These are phyloP conservation scores for Cerceris rybyensis DNA, from an alignment of 2,888 invertebrate genomes.

Conservation along the genomic window DNA sequence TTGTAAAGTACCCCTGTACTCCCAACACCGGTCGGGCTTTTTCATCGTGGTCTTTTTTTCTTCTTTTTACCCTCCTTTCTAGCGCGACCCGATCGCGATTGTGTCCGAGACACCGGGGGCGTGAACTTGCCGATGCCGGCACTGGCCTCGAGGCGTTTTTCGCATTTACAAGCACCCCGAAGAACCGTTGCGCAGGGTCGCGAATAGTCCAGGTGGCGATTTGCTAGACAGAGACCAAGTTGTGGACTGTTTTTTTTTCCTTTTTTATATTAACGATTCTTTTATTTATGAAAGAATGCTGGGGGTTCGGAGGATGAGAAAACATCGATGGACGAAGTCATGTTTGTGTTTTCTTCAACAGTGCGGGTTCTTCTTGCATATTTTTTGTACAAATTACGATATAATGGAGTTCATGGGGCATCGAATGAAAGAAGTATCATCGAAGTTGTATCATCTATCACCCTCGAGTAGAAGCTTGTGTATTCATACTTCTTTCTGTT, in stretches of 20 bases:
- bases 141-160: constrained; percentile 69
- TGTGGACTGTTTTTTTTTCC: background rate
- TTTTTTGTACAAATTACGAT: too few species aligned
- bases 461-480: background rate
- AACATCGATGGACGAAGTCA: too few species aligned
- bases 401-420: too few species aligned
- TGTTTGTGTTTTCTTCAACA: too few species aligned
- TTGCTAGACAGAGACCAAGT: constrained; percentile 11
- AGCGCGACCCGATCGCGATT: constrained; percentile 67
- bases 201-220: constrained; percentile 56
- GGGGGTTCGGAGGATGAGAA: too few species aligned
- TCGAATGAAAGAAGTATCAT: too few species aligned
- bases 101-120: constrained; percentile 73
- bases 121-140: constrained; percentile 70
- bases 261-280: background rate
- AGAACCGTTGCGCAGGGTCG: constrained; percentile 57
- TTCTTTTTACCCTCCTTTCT: constrained; percentile 42
- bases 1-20: constrained; percentile 69
- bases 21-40: constrained; percentile 61
- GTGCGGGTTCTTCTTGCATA: too few species aligned
- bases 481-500: background rate
- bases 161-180: constrained; percentile 61
- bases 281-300: background rate
- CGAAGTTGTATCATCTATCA: too few species aligned
- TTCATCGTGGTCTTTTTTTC: constrained; percentile 55